A percentile compares a stretch with the other conserved stretches of the same genome.
These are phyloP conservation scores for Siniperca obscura DNA, from an alignment of 2,797 vertebrate genomes.

Conservation along the genomic window DNA sequence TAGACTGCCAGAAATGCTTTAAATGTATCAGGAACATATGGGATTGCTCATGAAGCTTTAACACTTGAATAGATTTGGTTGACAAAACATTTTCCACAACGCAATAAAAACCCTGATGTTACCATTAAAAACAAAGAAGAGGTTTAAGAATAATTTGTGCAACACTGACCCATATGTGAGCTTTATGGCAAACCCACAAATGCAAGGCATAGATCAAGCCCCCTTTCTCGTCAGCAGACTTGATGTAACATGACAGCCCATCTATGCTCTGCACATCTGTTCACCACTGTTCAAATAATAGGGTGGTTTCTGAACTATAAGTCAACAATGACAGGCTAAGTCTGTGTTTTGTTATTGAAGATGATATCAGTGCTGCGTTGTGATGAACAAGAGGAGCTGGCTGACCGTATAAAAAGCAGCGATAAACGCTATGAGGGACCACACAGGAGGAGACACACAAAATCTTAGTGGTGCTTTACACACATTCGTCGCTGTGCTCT, in stretches of 20 bases:
- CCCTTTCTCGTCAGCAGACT: slow-evolving; percentile 44
- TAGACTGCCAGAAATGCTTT: not conserved
- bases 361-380: slow-evolving; percentile 80
- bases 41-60: slow-evolving; percentile 18
- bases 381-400: slow-evolving; percentile 73
- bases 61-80: slow-evolving; percentile 25
- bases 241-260: slow-evolving; percentile 65
- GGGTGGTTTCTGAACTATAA: slow-evolving; percentile 69
- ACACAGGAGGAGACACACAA: slow-evolving; percentile 49
- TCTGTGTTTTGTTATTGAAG: slow-evolving; percentile 81
- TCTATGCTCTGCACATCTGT: slow-evolving; percentile 70
- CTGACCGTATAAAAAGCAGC: slow-evolving; percentile 70
- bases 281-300: slow-evolving; percentile 74
- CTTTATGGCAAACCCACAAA: slow-evolving; percentile 47
- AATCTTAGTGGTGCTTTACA: slow-evolving; percentile 62
- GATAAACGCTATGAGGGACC: slow-evolving; percentile 59
- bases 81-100: slow-evolving; percentile 17
- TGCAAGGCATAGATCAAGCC: slow-evolving; percentile 44
- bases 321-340: slow-evolving; percentile 78
- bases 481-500: slow-evolving; percentile 46
- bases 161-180: slow-evolving; percentile 48
- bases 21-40: slow-evolving; percentile 8
- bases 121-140: slow-evolving; percentile 13
- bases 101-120: slow-evolving; percentile 35
- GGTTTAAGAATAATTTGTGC: slow-evolving; percentile 34